Base-by-base conservation (phyloP, 2,113 vertebrate species). In the Xenopus laevis region DNA sequence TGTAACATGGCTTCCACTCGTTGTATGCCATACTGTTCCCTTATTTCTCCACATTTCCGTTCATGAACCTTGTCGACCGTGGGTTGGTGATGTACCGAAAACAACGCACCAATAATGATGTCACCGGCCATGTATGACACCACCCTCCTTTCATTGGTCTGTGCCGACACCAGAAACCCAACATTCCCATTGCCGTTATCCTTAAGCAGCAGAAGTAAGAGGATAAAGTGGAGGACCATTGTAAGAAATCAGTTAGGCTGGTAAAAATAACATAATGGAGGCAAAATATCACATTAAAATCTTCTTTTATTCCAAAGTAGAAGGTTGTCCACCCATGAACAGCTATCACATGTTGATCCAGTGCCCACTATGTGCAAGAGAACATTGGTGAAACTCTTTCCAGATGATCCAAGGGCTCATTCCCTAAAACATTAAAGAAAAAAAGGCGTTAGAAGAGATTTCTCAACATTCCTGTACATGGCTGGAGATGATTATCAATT, bases 1-100 rank as follows among this genome's bases (percentile, higher is more conserved):
- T 96, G 90, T 80, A 99, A 89, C 97, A 99, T 99, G 59, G 97
- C 97, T 80, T 99, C 97, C 83, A 99, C 97, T 65, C 97, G 89
- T 86, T 99, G 97, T 81, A 99, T 99, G 61, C 97, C 97, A 65
- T 99, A 99, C 78, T 99, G 97, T 83, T 99, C 97, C 59, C 97
- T 91, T 65, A 99, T 94, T 0, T 92, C 94, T 18, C 97, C 97
- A 67, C 97, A 99, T 83, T 98, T 98, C 53, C 97, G 93, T 83
- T 99, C 97, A 0, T 98, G 97, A 71, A 98, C 97, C 80, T 98
- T 98, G 86, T 99, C 97, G 23, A 97, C 97, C 0, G 93, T 91
- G 15, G 97, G 97, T 81, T 99, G 97, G 79, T 99, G 97, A 83
- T 99, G 97, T 70, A 99, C 95, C 0, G 97, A 99, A 85, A 99